Percentiles rank a stretch among this genome's conserved stretches.
These are phyloP conservation scores for Copidosoma floridanum DNA, from an alignment of 1,140 invertebrate species.

Conservation along the genomic window DNA sequence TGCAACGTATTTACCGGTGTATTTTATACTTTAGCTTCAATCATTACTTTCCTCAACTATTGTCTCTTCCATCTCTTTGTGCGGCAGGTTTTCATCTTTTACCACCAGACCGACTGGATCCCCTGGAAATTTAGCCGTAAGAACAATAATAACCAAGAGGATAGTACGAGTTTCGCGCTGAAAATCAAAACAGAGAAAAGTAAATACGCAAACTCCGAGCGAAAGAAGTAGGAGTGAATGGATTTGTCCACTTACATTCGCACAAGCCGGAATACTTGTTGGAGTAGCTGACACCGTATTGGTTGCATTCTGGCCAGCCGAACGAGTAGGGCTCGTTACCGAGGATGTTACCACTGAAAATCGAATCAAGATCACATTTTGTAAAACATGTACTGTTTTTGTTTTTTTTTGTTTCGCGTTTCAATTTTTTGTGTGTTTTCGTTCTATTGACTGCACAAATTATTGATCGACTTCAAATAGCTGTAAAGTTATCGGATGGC, in stretches of 20 bases:
- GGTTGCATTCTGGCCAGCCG: constrained; percentile 69
- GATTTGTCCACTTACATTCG: constrained; percentile 64
- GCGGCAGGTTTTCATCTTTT: neutral
- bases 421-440: too few relatives aligned
- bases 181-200: constrained; percentile 10
- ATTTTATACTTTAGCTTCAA: too few relatives aligned
- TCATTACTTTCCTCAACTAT: too few relatives aligned
- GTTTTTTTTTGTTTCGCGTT: too few relatives aligned
- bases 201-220: too few relatives aligned
- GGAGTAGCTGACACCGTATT: constrained; percentile 68
- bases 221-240: too few relatives aligned
- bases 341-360: constrained; percentile 70
- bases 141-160: constrained; percentile 44
- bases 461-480: too few relatives aligned
- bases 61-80: too few relatives aligned
- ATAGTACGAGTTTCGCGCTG: constrained; percentile 42
- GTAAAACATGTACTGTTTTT: too few relatives aligned
- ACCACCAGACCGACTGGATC: neutral
- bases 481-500: too few relatives aligned
- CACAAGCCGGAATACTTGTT: constrained; percentile 74
- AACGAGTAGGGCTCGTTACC: constrained; percentile 73
- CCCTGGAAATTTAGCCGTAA: constrained; percentile 36
- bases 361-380: neutral
- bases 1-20: too few relatives aligned
- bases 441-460: too few relatives aligned